These are phyloP conservation scores for Salvelinus sp. DNA, from an alignment of 2,113 vertebrate species.

Conservation along the genomic window DNA sequence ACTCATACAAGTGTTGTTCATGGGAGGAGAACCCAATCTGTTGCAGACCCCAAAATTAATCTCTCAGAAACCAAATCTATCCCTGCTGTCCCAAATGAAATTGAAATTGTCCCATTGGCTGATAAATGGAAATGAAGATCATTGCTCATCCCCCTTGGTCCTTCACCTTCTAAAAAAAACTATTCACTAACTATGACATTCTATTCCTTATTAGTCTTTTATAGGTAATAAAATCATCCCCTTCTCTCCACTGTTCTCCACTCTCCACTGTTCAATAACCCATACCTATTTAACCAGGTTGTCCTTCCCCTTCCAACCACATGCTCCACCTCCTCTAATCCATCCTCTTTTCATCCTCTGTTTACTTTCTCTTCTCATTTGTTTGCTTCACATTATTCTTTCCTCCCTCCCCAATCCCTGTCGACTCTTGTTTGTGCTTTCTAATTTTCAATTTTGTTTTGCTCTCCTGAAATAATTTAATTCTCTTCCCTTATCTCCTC, in stretches of 20 bases:
- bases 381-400: not conserved
- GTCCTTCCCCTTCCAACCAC: not conserved
- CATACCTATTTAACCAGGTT: not conserved
- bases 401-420: not conserved
- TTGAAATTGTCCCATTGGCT: not conserved
- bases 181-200: not conserved
- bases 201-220: not conserved
- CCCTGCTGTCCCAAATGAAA: not conserved
- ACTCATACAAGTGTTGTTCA: not conserved
- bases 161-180: constrained; percentile 1
- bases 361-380: not conserved
- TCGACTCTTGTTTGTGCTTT: not conserved
- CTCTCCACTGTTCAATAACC: not conserved
- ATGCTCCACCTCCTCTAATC: not conserved
- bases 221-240: not conserved
- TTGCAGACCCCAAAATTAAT: not conserved
- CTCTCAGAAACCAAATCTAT: not conserved
- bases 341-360: not conserved
- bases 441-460: constrained; percentile 2
- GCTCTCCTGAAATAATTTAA: not conserved
- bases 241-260: not conserved
- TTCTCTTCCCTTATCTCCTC: not conserved
- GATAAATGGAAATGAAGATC: constrained; percentile 1
- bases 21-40: not conserved
- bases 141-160: not conserved